These are phyloP conservation scores for Sminthurides aquaticus DNA, from an alignment of 2,888 invertebrate species.

Conservation along the genomic window DNA sequence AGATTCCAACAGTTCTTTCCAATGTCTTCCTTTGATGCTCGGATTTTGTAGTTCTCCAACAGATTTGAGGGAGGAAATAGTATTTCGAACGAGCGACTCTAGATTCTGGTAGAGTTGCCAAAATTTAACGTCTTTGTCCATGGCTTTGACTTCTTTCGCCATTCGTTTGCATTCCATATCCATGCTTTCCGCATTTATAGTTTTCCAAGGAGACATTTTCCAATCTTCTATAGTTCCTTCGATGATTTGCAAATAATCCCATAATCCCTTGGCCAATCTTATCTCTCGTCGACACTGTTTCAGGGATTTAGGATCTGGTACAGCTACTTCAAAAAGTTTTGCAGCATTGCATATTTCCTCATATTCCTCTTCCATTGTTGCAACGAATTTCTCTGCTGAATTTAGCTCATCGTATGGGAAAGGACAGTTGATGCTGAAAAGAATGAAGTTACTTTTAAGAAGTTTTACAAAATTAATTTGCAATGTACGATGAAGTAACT, in stretches of 20 bases:
- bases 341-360: constrained; percentile 77
- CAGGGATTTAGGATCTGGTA: constrained; percentile 87
- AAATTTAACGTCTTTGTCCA: constrained; percentile 91
- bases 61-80: constrained; percentile 86
- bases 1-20: constrained; percentile 92
- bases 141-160: constrained; percentile 80
- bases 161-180: constrained; percentile 97
- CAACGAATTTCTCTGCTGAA: constrained; percentile 67
- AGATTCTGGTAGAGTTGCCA: constrained; percentile 87
- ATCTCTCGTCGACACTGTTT: constrained; percentile 87
- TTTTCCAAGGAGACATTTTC: constrained; percentile 95
- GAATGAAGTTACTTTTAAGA: background rate
- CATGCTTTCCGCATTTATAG: constrained; percentile 96
- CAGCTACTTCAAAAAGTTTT: constrained; percentile 85
- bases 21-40: constrained; percentile 89
- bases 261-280: constrained; percentile 67
- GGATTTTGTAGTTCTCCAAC: constrained; percentile 94
- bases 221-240: constrained; percentile 88
- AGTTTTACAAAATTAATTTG: background rate
- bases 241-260: constrained; percentile 90
- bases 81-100: constrained; percentile 90
- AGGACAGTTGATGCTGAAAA: constrained; percentile 64
- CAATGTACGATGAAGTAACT: background rate
- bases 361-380: constrained; percentile 76
- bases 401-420: constrained; percentile 67